Evolutionary conservation across 2,797 vertebrate genomes (phyloP), one percentile per base, ranked within the genome.

Genomic region (Carduelis carduelis): DNA sequence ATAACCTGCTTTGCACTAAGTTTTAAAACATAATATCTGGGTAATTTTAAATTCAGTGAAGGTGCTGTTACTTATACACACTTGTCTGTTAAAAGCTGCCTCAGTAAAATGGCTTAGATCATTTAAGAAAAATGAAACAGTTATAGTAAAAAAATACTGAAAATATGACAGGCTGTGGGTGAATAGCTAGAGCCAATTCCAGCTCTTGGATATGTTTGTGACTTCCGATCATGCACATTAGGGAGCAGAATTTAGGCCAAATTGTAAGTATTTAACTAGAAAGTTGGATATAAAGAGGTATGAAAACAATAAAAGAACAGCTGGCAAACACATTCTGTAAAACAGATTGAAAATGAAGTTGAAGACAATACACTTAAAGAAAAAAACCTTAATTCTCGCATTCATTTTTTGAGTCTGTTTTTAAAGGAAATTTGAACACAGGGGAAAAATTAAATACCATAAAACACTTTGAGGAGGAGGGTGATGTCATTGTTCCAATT

Each of bases 301-400:
- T 82, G 70, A 91, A 90, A 90, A 76, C 60, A 83, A 86, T 30
- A 55, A 72, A 91, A 87, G 72, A 78, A 49, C 74, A 95, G 74
- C 88, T 95, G 93, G 50, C 61, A 93, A 91, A 52, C 11, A 30
- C 27, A 30, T 89, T 90, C 80, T 76, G 59, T 79, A 37, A 70
- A 93, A 65, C 35, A 88, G 61, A 63, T 56, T 37, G 30, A 77
- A 65, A 88, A 91, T 63, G 5, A 90, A 71, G 11, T 24, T 76
- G 37, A 90, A 91, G 66, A 63, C 34, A 72, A 57, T 68, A 30
- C 35, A 24, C 11, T 75, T 57, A 14, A 86, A 55, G 23, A 53
- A 83, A 91, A 91, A 41, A 35, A 2, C 1, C 9, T 37, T n/a
- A 68, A 61, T 85, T 70, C 75, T 75, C 85, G 41, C 13, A 17